These are phyloP conservation scores for Hypocryptadius cinnamomeus DNA, from an alignment of 2,113 vertebrate genomes.

Conservation along the genomic window DNA sequence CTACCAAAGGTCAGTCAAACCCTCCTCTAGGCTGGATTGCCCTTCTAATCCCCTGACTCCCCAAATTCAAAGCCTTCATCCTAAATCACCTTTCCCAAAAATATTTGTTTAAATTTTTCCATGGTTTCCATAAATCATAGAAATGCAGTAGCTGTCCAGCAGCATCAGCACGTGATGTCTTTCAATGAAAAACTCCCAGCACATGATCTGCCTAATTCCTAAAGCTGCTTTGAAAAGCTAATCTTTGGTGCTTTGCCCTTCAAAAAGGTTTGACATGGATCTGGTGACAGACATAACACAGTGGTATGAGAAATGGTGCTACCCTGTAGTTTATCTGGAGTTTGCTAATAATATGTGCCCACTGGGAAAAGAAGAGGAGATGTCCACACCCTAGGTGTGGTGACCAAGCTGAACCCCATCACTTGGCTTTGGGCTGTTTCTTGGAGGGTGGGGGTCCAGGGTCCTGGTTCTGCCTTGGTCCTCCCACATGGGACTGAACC, in stretches of 20 bases:
- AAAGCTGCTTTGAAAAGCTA: not conserved
- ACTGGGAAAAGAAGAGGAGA: not conserved
- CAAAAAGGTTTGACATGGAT: not conserved
- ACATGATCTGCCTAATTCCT: not conserved
- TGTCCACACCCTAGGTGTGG: not conserved
- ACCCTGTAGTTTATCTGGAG: not conserved
- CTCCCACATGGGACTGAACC: not conserved
- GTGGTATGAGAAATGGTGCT: not conserved
- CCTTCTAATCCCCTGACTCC: not conserved
- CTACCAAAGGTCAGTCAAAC: not conserved
- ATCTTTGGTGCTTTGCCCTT: not conserved
- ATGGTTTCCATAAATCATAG: not conserved
- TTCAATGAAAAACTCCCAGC: not conserved
- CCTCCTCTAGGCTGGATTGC: not conserved
- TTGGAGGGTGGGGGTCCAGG: not conserved
- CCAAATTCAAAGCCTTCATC: not conserved
- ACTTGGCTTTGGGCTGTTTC: not conserved
- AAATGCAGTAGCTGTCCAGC: not conserved
- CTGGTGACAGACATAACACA: not conserved
- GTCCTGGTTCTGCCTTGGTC: not conserved
- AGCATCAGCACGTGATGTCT: not conserved
- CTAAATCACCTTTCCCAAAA: not conserved
- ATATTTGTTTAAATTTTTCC: not conserved
- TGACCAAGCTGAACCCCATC: not conserved
- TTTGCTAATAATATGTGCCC: not conserved